Conservation (phyloP, 2,797 vertebrate species). For the Bovichtus variegatus region DNA sequence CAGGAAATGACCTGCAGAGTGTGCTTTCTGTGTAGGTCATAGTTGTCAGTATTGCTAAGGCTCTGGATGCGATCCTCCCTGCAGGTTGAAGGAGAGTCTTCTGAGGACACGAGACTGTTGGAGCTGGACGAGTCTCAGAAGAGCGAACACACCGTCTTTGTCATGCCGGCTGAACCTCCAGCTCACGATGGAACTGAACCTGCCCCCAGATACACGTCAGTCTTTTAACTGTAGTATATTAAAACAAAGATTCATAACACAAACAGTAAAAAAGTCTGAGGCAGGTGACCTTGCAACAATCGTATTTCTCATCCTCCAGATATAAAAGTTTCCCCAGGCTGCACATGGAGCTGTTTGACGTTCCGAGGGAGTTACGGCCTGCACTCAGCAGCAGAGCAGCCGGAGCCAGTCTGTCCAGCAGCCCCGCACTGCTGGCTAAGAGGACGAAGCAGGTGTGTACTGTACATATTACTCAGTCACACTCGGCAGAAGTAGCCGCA, state of each 20-base stretch:
- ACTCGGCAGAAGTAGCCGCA: background rate
- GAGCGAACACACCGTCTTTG: constrained; percentile 97
- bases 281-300: background rate
- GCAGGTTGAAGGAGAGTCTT: constrained; percentile 91
- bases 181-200: constrained; percentile 84
- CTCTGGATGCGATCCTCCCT: constrained; percentile 41
- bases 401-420: constrained; percentile 90
- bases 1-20: constrained; percentile 12
- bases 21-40: background rate
- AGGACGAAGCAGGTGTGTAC: constrained; percentile 94
- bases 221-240: background rate
- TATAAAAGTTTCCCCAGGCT: constrained; percentile 94
- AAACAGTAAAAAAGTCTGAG: too few relatives aligned
- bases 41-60: background rate
- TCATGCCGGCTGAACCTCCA: constrained; percentile 94
- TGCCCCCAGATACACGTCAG: constrained; percentile 88
- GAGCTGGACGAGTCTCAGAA: constrained; percentile 98
- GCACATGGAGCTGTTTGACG: constrained; percentile 92
- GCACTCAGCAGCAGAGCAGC: constrained; percentile 87
- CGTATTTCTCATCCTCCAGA: constrained; percentile 72
- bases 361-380: constrained; percentile 88
- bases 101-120: constrained; percentile 92
- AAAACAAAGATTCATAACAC: background rate
- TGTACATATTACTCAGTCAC: background rate
- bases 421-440: constrained; percentile 95